These are phyloP conservation scores for Scomber japonicus DNA, from an alignment of 2,113 vertebrate species.

Conservation along the genomic window DNA sequence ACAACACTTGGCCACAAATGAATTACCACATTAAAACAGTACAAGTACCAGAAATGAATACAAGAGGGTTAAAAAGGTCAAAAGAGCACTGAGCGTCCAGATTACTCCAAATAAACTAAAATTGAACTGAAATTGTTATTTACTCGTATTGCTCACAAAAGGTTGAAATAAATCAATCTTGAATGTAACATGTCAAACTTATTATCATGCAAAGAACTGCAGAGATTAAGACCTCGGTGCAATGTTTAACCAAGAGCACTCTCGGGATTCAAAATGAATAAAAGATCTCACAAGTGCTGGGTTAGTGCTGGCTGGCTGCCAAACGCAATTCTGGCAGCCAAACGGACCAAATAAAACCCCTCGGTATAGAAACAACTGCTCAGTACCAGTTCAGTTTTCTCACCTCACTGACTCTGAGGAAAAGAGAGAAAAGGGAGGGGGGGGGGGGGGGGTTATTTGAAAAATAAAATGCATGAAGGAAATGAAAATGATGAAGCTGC, in stretches of 20 bases:
- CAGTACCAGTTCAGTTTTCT: slow-evolving; percentile 40
- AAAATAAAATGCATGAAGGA: neutral
- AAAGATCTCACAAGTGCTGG: slow-evolving; percentile 33
- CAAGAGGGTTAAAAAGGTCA: neutral
- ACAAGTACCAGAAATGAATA: neutral
- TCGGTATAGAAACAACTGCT: slow-evolving; percentile 25
- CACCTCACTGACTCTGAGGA: slow-evolving; percentile 9
- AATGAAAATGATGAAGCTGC: neutral
- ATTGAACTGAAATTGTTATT: neutral
- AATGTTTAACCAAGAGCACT: slow-evolving; percentile 18
- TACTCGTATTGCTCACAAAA: neutral
- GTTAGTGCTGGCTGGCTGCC: slow-evolving; percentile 12
- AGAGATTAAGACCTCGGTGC: slow-evolving; percentile 20
- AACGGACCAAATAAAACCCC: slow-evolving; percentile 21
- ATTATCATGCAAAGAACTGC: slow-evolving; percentile 29
- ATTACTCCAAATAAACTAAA: too few relatives aligned
- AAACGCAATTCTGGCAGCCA: slow-evolving; percentile 42
- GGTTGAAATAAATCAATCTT: slow-evolving; percentile 2
- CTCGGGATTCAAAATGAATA: slow-evolving; percentile 17
- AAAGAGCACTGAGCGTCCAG: neutral
- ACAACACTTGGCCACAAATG: too few relatives aligned
- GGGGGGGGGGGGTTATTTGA: neutral
- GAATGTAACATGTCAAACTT: neutral
- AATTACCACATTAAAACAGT: neutral
- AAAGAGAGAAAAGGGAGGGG: neutral